A percentile compares a stretch with the other conserved stretches of the same genome.
phyloP scores from a whole-genome alignment of 37 sponge, comb jelly and placozoan species.

The Ephydatia muelleri region DNA sequence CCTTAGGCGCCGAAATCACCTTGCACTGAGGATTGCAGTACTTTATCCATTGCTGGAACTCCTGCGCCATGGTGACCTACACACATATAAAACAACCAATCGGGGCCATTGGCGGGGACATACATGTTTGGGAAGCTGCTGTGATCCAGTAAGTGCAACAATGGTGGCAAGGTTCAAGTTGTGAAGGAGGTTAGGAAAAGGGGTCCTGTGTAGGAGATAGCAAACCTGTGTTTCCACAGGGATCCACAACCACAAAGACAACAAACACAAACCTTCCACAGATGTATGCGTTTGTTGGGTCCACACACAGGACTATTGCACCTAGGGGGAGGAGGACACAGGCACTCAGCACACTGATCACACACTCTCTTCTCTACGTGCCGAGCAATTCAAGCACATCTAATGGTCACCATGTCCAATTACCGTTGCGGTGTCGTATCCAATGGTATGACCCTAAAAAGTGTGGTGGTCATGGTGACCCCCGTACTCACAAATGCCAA shows the following conservation, averaged over 20 bases:
- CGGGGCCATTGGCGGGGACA: neutral
- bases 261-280: neutral
- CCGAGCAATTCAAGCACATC: too few species aligned
- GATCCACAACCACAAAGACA: too few species aligned
- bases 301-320: neutral
- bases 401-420: too few species aligned
- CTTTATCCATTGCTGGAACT: neutral
- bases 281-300: neutral
- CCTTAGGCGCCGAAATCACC: neutral
- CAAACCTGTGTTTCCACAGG: too few species aligned
- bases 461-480: neutral
- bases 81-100: neutral
- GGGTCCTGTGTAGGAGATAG: neutral
- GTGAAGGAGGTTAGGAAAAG: neutral
- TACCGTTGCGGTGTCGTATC: too few species aligned
- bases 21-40: neutral
- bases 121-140: neutral
- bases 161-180: neutral
- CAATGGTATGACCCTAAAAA: too few species aligned
- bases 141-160: neutral
- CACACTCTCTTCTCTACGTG: too few species aligned
- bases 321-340: neutral
- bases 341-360: neutral
- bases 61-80: neutral
- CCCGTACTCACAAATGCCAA: neutral